Conservation (phyloP, 2,113 vertebrate species). For the Hyperopisus bebe region DNA sequence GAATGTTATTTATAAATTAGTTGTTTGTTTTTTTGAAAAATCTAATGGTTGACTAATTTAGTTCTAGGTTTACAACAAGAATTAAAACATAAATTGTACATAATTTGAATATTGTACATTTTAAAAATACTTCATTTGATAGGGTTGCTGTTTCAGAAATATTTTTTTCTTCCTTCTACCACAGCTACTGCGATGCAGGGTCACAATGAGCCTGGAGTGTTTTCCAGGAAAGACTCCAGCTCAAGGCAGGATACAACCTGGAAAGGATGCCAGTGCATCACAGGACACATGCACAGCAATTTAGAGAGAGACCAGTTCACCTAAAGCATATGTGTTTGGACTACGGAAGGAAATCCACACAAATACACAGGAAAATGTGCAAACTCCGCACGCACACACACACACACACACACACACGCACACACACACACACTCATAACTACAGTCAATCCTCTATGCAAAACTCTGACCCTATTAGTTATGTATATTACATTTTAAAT, state of each 20-base stretch:
- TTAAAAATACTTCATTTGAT: not conserved
- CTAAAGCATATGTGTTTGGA: not conserved
- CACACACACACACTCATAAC: not conserved
- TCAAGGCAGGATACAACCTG: not conserved
- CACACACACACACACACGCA: not conserved
- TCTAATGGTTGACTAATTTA: not conserved
- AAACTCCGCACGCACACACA: not conserved
- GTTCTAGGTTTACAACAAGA: not conserved
- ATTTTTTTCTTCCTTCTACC: not conserved
- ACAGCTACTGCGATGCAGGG: not conserved
- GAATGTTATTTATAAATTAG: not conserved
- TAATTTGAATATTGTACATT: not conserved
- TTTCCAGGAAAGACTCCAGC: not conserved
- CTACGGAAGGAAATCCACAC: not conserved
- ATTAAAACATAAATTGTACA: not conserved
- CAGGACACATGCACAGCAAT: constrained; percentile 3
- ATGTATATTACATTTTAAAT: not conserved
- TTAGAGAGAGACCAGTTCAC: not conserved
- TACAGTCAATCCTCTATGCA: not conserved
- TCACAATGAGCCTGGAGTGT: not conserved
- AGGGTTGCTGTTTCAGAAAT: not conserved
- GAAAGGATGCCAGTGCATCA: not conserved
- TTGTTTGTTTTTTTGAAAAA: not conserved
- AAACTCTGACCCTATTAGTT: not conserved
- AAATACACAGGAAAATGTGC: not conserved